phyloP scores from a whole-genome alignment of 2,888 invertebrate species.

The Hybos culiciformis region DNA sequence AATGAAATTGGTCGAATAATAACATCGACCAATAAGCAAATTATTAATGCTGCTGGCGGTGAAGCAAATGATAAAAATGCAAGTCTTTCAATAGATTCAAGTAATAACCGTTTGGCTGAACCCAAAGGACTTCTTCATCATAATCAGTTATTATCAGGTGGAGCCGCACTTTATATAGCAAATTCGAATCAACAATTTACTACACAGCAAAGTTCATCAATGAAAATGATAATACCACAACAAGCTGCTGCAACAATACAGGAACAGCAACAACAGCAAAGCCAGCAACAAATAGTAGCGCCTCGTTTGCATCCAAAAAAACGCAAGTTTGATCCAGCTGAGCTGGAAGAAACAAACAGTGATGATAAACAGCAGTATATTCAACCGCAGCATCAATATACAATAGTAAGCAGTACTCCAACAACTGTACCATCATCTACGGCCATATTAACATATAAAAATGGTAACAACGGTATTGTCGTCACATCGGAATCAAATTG shows the following conservation, averaged over 20 bases:
- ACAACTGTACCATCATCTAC: constrained; percentile 2
- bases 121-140: constrained; percentile 23
- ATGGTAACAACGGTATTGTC: constrained; percentile 3
- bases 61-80: constrained; percentile 20
- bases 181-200: too few species aligned
- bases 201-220: constrained; percentile 4
- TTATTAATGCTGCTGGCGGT: constrained; percentile 19
- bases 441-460: constrained; percentile 12
- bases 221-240: constrained; percentile 27
- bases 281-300: constrained; percentile 34
- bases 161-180: too few species aligned
- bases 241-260: constrained; percentile 40
- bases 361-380: constrained; percentile 19
- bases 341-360: constrained; percentile 30
- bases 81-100: too few species aligned
- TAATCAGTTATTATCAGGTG: too few species aligned
- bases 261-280: constrained; percentile 44
- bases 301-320: constrained; percentile 81
- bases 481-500: background rate
- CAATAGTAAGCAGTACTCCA: background rate
- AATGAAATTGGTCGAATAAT: background rate
- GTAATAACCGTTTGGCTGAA: constrained; percentile 28
- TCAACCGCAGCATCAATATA: constrained; percentile 17
- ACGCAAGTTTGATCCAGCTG: constrained; percentile 41
- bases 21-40: constrained; percentile 3